A percentile compares a stretch with the other conserved stretches of the same genome.
Conservation (phyloP, 2,888 invertebrate genomes). For the Tineola bisselliella region DNA sequence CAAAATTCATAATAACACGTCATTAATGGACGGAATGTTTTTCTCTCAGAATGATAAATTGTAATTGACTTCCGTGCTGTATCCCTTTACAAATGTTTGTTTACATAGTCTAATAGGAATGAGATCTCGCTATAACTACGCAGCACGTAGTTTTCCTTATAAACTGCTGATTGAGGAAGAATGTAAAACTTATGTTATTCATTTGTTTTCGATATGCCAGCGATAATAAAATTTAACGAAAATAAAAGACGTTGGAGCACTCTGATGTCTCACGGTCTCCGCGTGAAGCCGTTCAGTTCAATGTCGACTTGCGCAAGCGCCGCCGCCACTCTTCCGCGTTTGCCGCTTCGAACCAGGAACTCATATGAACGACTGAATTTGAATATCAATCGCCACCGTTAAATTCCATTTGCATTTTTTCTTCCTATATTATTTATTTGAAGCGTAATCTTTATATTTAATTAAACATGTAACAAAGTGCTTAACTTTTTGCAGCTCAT, state of each 20-base stretch:
- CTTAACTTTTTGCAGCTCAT: too few relatives aligned
- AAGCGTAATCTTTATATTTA: too few relatives aligned
- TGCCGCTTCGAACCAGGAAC: conserved; percentile 48
- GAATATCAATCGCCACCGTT: conserved; percentile 23
- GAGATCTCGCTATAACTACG: background rate
- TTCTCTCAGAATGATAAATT: background rate
- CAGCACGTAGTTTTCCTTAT: background rate
- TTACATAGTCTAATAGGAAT: background rate
- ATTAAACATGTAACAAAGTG: too few relatives aligned
- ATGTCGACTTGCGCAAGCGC: conserved; percentile 65
- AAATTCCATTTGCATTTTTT: conserved; percentile 4
- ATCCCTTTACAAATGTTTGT: background rate
- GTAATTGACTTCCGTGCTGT: background rate
- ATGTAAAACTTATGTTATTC: too few relatives aligned
- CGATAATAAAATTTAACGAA: background rate
- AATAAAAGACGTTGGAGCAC: background rate
- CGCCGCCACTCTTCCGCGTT: conserved; percentile 56
- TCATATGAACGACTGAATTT: conserved; percentile 27
- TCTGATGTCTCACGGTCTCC: conserved; percentile 38
- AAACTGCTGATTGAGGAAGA: too few relatives aligned
- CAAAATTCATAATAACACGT: background rate
- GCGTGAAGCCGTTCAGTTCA: conserved; percentile 51
- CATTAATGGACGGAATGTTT: background rate
- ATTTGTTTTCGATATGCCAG: too few relatives aligned
- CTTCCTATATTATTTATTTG: too few relatives aligned